These are phyloP conservation scores for Linepithema humile DNA, from an alignment of 1,140 invertebrate genomes.

Conservation along the genomic window DNA sequence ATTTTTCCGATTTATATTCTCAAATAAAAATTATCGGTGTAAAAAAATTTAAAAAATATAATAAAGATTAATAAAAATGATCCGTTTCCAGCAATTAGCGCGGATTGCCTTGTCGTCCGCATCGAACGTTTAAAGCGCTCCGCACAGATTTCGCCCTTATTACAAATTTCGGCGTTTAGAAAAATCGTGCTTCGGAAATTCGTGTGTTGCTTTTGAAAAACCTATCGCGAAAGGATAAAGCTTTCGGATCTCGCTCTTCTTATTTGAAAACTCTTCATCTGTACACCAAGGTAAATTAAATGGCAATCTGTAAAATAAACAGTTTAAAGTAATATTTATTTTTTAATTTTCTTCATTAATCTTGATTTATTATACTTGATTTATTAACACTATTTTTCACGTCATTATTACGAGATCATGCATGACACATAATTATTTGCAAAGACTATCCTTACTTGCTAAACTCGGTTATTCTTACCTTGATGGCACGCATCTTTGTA, in stretches of 20 bases:
- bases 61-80: too few species aligned
- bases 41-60: too few species aligned
- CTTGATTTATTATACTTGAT: background rate
- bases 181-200: background rate
- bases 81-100: too few species aligned
- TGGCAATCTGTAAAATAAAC: constrained; percentile 13
- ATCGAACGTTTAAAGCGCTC: too few species aligned
- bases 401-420: background rate
- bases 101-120: too few species aligned
- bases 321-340: constrained; percentile 20
- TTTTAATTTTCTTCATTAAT: background rate
- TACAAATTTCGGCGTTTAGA: too few species aligned
- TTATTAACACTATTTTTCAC: background rate
- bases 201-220: background rate
- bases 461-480: constrained; percentile 20
- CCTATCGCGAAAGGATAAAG: constrained; percentile 8
- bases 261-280: constrained; percentile 19
- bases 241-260: background rate
- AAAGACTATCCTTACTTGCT: background rate
- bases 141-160: too few species aligned
- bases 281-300: constrained; percentile 30
- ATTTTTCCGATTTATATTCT: too few species aligned
- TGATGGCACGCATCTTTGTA: constrained; percentile 14
- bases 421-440: background rate
- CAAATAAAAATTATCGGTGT: too few species aligned